A percentile compares a stretch with the other conserved stretches of the same genome.
These are phyloP conservation scores for Monodelphis domestica DNA, from an alignment of 2,797 vertebrate species.

Conservation along the genomic window DNA sequence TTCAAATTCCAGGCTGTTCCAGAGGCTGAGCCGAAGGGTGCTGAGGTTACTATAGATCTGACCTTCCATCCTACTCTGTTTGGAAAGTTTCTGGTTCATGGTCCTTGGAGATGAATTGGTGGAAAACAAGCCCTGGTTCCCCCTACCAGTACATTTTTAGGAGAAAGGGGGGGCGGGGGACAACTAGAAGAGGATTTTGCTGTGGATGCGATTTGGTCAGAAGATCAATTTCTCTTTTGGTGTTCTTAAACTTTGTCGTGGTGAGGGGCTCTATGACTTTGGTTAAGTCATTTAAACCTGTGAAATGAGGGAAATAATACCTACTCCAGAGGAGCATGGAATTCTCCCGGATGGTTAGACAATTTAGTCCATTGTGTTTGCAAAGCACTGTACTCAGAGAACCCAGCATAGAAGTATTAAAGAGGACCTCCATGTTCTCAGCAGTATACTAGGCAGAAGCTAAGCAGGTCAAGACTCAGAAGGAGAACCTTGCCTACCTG, in stretches of 20 bases:
- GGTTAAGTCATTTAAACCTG: slow-evolving; percentile 16
- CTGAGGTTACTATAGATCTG: slow-evolving; percentile 9
- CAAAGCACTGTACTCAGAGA: background rate
- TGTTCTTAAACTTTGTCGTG: slow-evolving; percentile 16
- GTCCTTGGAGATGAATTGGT: slow-evolving; percentile 1
- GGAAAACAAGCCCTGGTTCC: background rate
- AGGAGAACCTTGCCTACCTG: background rate
- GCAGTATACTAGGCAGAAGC: background rate
- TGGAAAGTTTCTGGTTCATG: slow-evolving; percentile 17
- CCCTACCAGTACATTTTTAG: slow-evolving; percentile 28
- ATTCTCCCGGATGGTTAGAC: slow-evolving; percentile 7
- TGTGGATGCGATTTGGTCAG: slow-evolving; percentile 12
- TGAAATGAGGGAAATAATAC: slow-evolving; percentile 3
- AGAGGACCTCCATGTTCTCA: background rate
- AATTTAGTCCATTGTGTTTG: slow-evolving; percentile 21
- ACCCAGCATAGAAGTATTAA: background rate
- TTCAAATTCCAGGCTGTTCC: slow-evolving; percentile 33
- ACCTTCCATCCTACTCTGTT: slow-evolving; percentile 6
- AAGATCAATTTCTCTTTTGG: slow-evolving; percentile 49
- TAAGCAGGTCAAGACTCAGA: background rate
- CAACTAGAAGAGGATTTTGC: background rate
- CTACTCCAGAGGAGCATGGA: background rate
- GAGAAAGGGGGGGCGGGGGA: too few relatives aligned
- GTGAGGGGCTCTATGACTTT: slow-evolving; percentile 3
- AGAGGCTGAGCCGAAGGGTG: background rate